Conservation (phyloP, 2,888 invertebrate genomes). For the Drosophila meridionalis region DNA sequence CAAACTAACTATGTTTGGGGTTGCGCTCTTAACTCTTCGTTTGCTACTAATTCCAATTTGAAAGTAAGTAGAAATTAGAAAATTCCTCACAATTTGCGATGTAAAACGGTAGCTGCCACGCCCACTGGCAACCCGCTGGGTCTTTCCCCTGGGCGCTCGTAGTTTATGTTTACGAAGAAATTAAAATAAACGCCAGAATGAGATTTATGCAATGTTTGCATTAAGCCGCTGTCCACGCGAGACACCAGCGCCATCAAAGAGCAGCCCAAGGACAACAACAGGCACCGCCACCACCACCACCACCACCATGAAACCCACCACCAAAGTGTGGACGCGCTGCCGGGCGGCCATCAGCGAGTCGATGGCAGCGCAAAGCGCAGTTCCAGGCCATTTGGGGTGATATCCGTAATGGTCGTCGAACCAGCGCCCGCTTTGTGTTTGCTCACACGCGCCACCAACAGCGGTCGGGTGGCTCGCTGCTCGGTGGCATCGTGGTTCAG, state of each 20-base stretch:
- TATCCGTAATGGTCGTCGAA: conserved; percentile 77
- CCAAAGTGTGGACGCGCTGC: conserved; percentile 15
- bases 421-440: conserved; percentile 60
- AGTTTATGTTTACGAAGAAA: conserved; percentile 82
- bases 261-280: conserved; percentile 30
- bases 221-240: conserved; percentile 74
- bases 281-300: conserved; percentile 4
- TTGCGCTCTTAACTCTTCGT: conserved; percentile 19
- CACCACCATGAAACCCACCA: conserved; percentile 49
- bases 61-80: conserved; percentile 37
- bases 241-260: conserved; percentile 36
- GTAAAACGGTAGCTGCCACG: conserved; percentile 35
- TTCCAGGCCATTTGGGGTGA: conserved; percentile 76
- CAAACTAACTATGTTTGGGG: conserved; percentile 6
- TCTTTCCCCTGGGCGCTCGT: conserved; percentile 72
- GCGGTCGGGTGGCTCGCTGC: conserved; percentile 22
- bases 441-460: conserved; percentile 54
- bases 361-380: conserved; percentile 53
- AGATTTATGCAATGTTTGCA: conserved; percentile 83
- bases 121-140: conserved; percentile 41
- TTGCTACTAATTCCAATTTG: conserved; percentile 29
- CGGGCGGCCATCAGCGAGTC: conserved; percentile 43
- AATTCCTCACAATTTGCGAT: conserved; percentile 35
- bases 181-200: conserved; percentile 82
- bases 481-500: conserved; percentile 13